A percentile compares a stretch with the other conserved stretches of the same genome.
Conservation (phyloP, 2,113 vertebrate species). For the Poicephalus meyeri region DNA sequence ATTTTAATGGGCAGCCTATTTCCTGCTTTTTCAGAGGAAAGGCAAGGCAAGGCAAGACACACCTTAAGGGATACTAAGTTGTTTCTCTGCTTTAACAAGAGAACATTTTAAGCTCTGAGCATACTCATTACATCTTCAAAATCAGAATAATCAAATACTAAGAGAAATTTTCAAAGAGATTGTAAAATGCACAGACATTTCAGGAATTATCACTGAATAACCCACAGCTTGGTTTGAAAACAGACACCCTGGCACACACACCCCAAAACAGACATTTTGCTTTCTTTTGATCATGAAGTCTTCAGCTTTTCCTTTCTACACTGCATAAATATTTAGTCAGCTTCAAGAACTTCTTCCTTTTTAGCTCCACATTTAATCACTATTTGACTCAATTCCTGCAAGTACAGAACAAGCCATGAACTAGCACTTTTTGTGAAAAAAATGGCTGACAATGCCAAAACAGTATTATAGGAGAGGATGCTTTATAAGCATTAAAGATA, state of each 20-base stretch:
- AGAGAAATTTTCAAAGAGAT: not conserved
- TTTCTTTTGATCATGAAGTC: slow-evolving; percentile 6
- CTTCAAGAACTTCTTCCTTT: slow-evolving; percentile 31
- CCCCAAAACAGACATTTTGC: not conserved
- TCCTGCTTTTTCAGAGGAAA: not conserved
- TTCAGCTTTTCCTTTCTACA: slow-evolving; percentile 1
- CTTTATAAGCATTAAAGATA: not conserved
- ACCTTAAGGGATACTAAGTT: not conserved
- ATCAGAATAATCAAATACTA: not conserved
- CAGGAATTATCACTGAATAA: not conserved
- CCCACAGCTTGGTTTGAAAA: slow-evolving; percentile 8
- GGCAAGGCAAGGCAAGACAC: not conserved
- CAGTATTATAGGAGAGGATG: not conserved
- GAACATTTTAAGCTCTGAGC: not conserved
- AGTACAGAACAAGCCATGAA: not conserved
- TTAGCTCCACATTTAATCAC: not conserved
- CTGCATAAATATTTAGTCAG: slow-evolving; percentile 28
- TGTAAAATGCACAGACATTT: not conserved
- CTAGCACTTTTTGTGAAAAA: not conserved
- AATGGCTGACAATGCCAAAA: not conserved
- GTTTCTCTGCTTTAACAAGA: not conserved
- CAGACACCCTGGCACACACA: accelerated
- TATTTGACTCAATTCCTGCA: not conserved
- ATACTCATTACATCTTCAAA: not conserved
- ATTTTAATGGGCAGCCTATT: not conserved